Evolutionary conservation across 2,113 vertebrate species (phyloP), one percentile per base, ranked within the genome.

Genomic region (Trematomus loennbergii): DNA sequence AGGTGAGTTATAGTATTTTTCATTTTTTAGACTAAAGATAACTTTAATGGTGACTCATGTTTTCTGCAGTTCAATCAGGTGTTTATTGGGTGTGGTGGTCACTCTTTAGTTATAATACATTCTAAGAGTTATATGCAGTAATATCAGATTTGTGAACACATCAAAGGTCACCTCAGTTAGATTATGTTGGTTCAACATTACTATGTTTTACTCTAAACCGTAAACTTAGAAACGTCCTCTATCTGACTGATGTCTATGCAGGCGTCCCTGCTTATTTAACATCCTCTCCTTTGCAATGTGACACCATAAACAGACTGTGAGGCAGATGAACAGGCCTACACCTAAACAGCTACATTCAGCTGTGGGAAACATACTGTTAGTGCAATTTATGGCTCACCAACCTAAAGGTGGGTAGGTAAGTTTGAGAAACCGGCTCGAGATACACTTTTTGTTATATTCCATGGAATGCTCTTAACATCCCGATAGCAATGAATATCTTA

Each of bases 121-220:
- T 48, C 17, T 12, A 49, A 0, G 3, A 11, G 12, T n/a, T 18
- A 22, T 53, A n/a, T 69, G 29, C 7, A 62, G 2, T 45, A 12
- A 36, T 52, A 60, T 29, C 22, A 7, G 0, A 64, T 29, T 52
- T 2, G 4, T 43, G 13, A 40, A 50, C 29, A 69, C 54, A 61
- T 49, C n/a, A 57, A 77, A 85, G 71, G 88, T 86, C 67, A 79
- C 63, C 73, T 73, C 3, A 29, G 43, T 22, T 54, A 40, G 12
- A 33, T 29, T 36, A 8, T 88, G 84, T 83, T 90, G 84, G 75
- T 71, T 59, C 76, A 88, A 86, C 22, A 22, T 22, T 22, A 22
- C 22, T 22, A 22, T 17, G 50, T 46, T 48, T 43, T 33, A 70
- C 65, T 61, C 20, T 29, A 36, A 75, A 86, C 29, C 18, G 48